Evolutionary conservation across 2,113 vertebrate genomes (phyloP), one percentile per base, ranked within the genome.

Genomic region (Suricata suricatta): DNA sequence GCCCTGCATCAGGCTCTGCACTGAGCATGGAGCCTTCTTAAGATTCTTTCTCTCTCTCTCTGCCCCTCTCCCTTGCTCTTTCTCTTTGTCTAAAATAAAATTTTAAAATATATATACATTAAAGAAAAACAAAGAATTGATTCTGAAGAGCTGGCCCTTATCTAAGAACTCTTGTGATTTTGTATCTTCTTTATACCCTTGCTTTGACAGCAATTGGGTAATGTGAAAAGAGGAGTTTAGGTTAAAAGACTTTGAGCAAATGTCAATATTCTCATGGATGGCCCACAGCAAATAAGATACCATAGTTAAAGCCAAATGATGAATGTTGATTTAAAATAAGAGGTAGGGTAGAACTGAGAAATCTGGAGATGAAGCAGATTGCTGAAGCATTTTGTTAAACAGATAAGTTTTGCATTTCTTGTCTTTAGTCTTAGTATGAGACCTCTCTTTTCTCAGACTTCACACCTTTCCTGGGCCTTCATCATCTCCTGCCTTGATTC

Each of bases 381-480:
- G 21, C 41, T 60, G 47, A 79, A 68, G 54, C 27, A 60, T 63
- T 87, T 71, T 35, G 60, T 41, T 84, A 19, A 68, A 52, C 27
- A 68, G 17, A 15, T 15, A n/a, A 50, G n/a, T 35, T 44, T 96
- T 83, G 50, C 57, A 25, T 25, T 85, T 86, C 74, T 83, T 79
- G 38, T 77, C 41, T 80, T 35, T 52, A 79, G 38, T 72, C 47
- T 60, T 25, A 64, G 19, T 83, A 17, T 29, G 57, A 93, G n/a
- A 76, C 31, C 68, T 50, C 33, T 72, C 25, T 94, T 95, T 85
- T 68, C 54, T 91, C 92, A 57, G 21, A 88, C 64, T 94, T 80
- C 12, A 35, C 63, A 60, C 44, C 44, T 79, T 84, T 92, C 50
- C 57, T 72, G 71, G 14, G 54, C 6, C 13, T 88, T 96, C 35